These are phyloP conservation scores for Bombus soroeensis DNA, from an alignment of 1,140 invertebrate genomes.

Conservation along the genomic window DNA sequence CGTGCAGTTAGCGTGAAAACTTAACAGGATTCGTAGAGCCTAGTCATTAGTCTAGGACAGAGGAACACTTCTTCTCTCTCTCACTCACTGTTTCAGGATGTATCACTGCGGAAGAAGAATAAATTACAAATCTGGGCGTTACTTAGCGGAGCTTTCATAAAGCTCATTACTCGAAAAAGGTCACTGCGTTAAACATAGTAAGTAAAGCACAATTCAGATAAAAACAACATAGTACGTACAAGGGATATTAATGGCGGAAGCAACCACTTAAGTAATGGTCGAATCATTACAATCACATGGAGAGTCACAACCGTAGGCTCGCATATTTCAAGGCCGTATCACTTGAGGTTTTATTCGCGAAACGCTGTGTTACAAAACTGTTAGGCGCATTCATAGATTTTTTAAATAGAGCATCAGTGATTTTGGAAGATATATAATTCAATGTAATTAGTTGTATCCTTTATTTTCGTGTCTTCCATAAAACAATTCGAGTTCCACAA, in stretches of 20 bases:
- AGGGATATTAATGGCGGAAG: background rate
- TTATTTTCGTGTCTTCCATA: too few relatives aligned
- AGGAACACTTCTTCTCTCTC: background rate
- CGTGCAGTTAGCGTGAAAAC: slow-evolving; percentile 48
- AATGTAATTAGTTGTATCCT: too few relatives aligned
- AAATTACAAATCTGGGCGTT: slow-evolving; percentile 50
- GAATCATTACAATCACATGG: background rate
- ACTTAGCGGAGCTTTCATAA: slow-evolving; percentile 64
- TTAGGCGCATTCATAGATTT: too few relatives aligned
- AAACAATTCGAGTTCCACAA: too few relatives aligned
- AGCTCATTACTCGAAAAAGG: slow-evolving; percentile 33
- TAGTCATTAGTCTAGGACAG: slow-evolving; percentile 43
- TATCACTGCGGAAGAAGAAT: slow-evolving; percentile 56
- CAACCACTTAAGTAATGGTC: background rate
- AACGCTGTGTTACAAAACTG: background rate
- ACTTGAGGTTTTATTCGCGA: background rate
- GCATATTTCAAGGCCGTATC: background rate
- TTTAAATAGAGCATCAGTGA: too few relatives aligned
- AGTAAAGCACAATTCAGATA: background rate
- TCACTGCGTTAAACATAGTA: slow-evolving; percentile 51
- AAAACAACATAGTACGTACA: too few relatives aligned
- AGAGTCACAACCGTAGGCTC: background rate
- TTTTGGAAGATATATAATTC: too few relatives aligned
- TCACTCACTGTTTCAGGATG: background rate
- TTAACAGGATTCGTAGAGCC: slow-evolving; percentile 47